Percentiles rank a stretch among this genome's conserved stretches.
Conservation (phyloP, 2,797 vertebrate species). For the Toxotes lorentzi region DNA sequence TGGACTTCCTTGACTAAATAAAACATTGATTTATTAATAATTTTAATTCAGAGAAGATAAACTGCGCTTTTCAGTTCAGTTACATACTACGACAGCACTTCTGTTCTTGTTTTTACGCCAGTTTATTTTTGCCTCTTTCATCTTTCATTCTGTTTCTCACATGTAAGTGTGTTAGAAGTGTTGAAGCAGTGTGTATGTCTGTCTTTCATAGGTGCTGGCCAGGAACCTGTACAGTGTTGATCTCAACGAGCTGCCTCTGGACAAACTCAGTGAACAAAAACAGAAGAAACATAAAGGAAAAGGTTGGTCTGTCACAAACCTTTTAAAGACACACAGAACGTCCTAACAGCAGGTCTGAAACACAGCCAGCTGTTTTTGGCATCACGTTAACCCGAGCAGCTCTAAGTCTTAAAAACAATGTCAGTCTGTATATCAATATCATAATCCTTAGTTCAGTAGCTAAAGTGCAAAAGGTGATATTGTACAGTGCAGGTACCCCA, state of each 20-base stretch:
- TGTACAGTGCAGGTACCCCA: neutral
- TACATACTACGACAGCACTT: neutral
- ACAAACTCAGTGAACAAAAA: slow-evolving; percentile 99
- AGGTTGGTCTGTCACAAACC: slow-evolving; percentile 83
- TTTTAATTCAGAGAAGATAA: neutral
- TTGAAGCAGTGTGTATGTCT: slow-evolving; percentile 9
- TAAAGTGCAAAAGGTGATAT: neutral
- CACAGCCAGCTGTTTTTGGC: neutral
- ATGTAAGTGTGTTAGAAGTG: neutral
- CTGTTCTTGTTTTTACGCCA: neutral
- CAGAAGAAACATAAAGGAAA: slow-evolving; percentile 99
- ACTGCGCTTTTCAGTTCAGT: neutral
- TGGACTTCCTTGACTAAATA: neutral
- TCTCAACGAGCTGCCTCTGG: slow-evolving; percentile 94
- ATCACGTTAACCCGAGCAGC: neutral
- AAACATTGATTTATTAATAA: neutral
- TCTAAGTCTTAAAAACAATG: neutral
- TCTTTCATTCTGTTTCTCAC: neutral
- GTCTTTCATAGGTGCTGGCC: slow-evolving; percentile 88
- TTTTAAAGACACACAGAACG: neutral
- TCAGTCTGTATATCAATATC: neutral
- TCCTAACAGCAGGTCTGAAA: slow-evolving; percentile 8
- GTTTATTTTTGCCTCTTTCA: neutral
- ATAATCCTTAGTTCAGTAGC: neutral
- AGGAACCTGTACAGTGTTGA: slow-evolving; percentile 97